Evolutionary conservation across 2,797 vertebrate genomes (phyloP).

Genomic region (Rhinophrynus dorsalis): DNA sequence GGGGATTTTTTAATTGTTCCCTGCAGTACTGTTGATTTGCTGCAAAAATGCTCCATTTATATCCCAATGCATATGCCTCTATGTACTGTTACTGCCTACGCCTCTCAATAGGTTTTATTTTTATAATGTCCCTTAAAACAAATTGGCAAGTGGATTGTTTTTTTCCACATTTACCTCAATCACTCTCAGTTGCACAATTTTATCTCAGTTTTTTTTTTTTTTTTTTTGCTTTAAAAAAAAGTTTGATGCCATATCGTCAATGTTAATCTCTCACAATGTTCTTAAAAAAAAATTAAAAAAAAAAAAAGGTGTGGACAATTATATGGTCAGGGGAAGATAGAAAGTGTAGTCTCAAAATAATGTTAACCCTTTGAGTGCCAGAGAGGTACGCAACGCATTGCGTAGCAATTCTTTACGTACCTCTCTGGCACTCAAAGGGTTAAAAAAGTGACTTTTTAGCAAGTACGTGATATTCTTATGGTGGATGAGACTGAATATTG

Average conservation of each 20-base stretch:
- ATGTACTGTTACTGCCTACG: slow-evolving; percentile 37
- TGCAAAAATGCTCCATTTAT: too few relatives aligned
- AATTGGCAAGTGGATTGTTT: slow-evolving; percentile 61
- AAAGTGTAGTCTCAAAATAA: slow-evolving; percentile 63
- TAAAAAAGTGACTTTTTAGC: slow-evolving; percentile 61
- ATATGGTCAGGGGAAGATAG: slow-evolving; percentile 67
- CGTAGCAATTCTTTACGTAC: too few relatives aligned
- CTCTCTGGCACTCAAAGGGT: too few relatives aligned
- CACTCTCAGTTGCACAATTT: slow-evolving; percentile 87
- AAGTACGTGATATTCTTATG: slow-evolving; percentile 58
- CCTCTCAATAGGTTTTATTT: slow-evolving; percentile 15
- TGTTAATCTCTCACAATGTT: slow-evolving; percentile 75
- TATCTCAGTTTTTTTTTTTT: slow-evolving; percentile 38
- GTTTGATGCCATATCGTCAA: slow-evolving; percentile 84
- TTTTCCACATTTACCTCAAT: slow-evolving; percentile 85
- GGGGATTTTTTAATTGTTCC: too few relatives aligned
- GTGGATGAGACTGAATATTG: slow-evolving; percentile 59
- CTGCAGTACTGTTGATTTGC: too few relatives aligned
- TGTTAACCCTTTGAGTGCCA: too few relatives aligned
- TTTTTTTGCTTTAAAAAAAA: slow-evolving; percentile 83
- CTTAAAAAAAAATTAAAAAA: slow-evolving; percentile 56
- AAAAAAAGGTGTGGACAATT: slow-evolving; percentile 67
- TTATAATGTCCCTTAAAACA: slow-evolving; percentile 47
- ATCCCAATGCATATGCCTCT: too few relatives aligned
- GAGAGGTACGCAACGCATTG: too few relatives aligned